Evolutionary conservation across 2,113 vertebrate genomes (phyloP).

Genomic region (Pagrus major): DNA sequence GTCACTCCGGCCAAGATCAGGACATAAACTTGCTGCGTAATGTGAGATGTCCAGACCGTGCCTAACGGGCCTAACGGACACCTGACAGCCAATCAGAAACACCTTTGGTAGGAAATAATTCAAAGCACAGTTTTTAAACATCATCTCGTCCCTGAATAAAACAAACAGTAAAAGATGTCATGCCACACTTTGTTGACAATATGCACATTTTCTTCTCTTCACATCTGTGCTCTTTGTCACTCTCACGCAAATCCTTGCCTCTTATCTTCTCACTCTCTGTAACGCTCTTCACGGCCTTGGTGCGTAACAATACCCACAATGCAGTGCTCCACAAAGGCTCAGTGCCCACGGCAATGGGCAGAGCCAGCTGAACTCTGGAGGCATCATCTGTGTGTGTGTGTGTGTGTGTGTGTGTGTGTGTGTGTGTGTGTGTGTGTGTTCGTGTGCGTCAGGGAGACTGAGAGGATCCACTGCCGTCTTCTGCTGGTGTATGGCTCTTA

Average conservation of each 20-base stretch:
- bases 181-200: background rate
- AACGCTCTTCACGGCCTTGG: conserved; percentile 35
- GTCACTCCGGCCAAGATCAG: conserved; percentile 34
- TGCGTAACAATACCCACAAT: conserved; percentile 58
- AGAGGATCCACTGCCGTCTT: conserved; percentile 33
- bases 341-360: conserved; percentile 57
- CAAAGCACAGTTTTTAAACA: background rate
- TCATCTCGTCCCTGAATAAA: background rate
- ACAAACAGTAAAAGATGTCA: background rate
- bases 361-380: conserved; percentile 69
- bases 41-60: conserved; percentile 15
- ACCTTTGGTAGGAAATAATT: background rate
- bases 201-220: background rate
- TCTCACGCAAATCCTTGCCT: conserved; percentile 28
- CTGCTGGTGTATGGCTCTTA: conserved; percentile 46
- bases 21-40: background rate
- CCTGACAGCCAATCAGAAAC: background rate
- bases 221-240: conserved; percentile 12
- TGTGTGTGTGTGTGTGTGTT: background rate
- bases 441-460: background rate
- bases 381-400: conserved; percentile 58
- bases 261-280: conserved; percentile 33
- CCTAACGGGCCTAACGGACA: background rate
- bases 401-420: conserved; percentile 13
- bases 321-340: conserved; percentile 54